Conservation (phyloP, 2,113 vertebrate genomes). For the Hiodon alosoides region DNA sequence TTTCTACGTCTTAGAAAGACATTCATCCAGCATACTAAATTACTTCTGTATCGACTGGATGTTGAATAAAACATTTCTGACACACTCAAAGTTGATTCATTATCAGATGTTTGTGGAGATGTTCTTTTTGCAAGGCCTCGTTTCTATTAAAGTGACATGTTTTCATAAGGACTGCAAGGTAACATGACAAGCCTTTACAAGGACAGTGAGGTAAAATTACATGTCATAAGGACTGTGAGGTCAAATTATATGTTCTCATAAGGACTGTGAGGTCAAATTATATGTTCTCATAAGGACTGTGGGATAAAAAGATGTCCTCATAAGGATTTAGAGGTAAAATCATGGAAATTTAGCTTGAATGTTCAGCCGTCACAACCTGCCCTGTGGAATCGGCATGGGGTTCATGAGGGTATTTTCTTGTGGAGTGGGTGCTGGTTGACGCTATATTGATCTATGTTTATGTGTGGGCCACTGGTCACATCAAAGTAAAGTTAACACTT, state of each 20-base stretch:
- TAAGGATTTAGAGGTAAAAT: too few species aligned
- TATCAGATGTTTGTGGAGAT: not conserved
- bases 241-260: too few species aligned
- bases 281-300: too few species aligned
- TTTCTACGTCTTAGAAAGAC: not conserved
- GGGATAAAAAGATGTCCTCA: too few species aligned
- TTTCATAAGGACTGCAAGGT: not conserved
- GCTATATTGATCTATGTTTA: too few species aligned
- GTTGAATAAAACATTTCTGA: constrained; percentile 12
- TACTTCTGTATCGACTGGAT: not conserved
- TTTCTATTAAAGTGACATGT: not conserved
- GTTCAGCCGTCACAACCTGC: not conserved
- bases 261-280: too few species aligned
- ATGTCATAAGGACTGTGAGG: not conserved
- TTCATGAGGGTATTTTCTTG: not conserved
- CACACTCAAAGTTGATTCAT: constrained; percentile 11
- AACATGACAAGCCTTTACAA: not conserved
- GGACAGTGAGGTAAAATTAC: not conserved
- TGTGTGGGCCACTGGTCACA: too few species aligned
- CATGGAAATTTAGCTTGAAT: not conserved
- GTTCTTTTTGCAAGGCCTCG: not conserved
- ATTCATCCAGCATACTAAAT: not conserved
- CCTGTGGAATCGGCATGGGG: not conserved
- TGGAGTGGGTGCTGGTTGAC: not conserved
- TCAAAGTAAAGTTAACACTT: too few species aligned